Conservation (phyloP, 92 coral and sea anemone species). For the Galaxea fascicularis region DNA sequence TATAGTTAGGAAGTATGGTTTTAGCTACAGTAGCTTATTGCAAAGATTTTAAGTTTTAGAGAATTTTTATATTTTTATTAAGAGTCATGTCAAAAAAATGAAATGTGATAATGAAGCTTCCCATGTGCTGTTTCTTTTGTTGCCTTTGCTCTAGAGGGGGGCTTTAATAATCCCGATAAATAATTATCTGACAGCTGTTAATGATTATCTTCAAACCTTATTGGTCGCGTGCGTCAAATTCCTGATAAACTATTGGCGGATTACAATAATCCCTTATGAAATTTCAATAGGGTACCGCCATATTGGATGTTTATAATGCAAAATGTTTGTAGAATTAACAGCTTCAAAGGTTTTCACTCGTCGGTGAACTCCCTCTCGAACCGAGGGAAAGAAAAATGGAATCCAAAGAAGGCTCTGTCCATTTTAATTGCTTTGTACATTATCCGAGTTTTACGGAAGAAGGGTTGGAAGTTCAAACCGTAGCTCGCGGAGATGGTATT, state of each 20-base stretch:
- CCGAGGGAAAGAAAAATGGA: conserved; percentile 52
- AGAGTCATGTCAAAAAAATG: background rate
- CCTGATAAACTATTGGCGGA: conserved; percentile 83
- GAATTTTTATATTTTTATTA: background rate
- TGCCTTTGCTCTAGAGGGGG: conserved; percentile 48
- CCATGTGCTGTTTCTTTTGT: conserved; percentile 29
- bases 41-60: background rate
- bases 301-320: conserved; percentile 60
- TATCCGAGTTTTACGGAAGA: conserved; percentile 74
- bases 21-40: background rate
- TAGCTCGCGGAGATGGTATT: conserved; percentile 74
- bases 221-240: conserved; percentile 66
- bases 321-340: conserved; percentile 20
- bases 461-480: conserved; percentile 68
- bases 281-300: conserved; percentile 76
- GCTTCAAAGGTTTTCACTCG: background rate
- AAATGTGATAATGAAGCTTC: background rate
- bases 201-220: conserved; percentile 79
- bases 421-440: conserved; percentile 79
- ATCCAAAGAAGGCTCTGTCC: conserved; percentile 44
- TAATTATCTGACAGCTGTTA: conserved; percentile 74
- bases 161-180: conserved; percentile 53
- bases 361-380: background rate
- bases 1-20: background rate
- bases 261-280: conserved; percentile 82